phyloP scores from a whole-genome alignment of 2,113 vertebrate species.

The Sander vitreus region DNA sequence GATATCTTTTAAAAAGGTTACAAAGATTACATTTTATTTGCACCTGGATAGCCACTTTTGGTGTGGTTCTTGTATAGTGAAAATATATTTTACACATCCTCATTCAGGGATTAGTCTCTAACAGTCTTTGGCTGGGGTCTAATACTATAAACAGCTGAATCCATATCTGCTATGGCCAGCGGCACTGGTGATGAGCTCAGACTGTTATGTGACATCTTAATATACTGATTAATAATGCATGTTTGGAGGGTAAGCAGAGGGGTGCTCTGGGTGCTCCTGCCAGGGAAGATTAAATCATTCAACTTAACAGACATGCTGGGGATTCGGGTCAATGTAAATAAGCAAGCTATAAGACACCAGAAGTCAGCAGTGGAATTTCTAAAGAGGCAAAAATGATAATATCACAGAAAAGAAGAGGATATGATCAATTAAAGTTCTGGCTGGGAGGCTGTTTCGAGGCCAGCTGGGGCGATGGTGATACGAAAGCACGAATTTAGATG shows the following conservation, averaged over 20 bases:
- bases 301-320: conserved; percentile 66
- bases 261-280: conserved; percentile 72
- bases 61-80: not conserved
- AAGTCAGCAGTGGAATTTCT: conserved; percentile 56
- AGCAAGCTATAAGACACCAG: conserved; percentile 57
- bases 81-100: conserved; percentile 57
- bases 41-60: not conserved
- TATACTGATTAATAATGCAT: conserved; percentile 84
- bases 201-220: conserved; percentile 84
- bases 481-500: not conserved
- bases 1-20: conserved; percentile 26
- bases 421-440: conserved; percentile 42
- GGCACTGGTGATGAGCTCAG: conserved; percentile 85
- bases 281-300: conserved; percentile 78
- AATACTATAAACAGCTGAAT: conserved; percentile 85
- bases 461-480: not conserved
- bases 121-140: conserved; percentile 80
- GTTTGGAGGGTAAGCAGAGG: conserved; percentile 73
- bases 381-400: conserved; percentile 25
- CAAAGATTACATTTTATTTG: conserved; percentile 21
- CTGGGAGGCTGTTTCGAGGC: not conserved
- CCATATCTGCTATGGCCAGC: conserved; percentile 82
- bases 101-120: conserved; percentile 80
- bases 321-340: conserved; percentile 79
- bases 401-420: conserved; percentile 26